Evolutionary conservation across 2,888 invertebrate species (phyloP), one percentile per base, ranked within the genome.

Genomic region (Tortrix viridana): DNA sequence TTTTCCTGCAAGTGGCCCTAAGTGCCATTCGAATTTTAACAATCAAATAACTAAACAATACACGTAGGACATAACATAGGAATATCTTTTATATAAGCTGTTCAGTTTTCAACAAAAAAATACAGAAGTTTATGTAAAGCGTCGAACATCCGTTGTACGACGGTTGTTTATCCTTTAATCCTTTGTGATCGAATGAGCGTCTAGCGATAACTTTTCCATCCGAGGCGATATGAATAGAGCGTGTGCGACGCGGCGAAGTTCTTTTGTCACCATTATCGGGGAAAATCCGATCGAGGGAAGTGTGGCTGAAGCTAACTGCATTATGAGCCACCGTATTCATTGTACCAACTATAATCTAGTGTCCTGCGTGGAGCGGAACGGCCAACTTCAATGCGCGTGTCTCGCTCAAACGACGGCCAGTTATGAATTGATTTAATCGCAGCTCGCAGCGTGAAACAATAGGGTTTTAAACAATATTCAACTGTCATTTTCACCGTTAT

Each of bases 191-290:
- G 78, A 75, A 79, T 76, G 77, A 75, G 73, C 75, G 77, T 74
- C 74, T 74, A 74, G 74, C 75, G 81, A 80, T 80, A 84, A 77
- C 74, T 82, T 82, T 80, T 79, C 80, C 77, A 70, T 73, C 73
- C 71, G 73, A 74, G 73, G 70, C 76, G 75, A 75, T 80, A 75
- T 86, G 88, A 88, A 88, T 74, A 71, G 72, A 71, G 70, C 71
- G 75, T 52, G 37, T 52, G 53, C 53, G 66, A 79, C 77, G 80
- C 74, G 74, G 77, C 86, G 88, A 88, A 90, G 90, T 91, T 90
- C 91, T 91, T 90, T 91, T 91, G 91, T 91, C 85, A 82, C 86
- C 89, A 91, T 91, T 90, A 90, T 91, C 90, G 82, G 80, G 85
- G 89, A 85, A 87, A 89, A 90, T 89, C 90, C 90, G 89, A 92